These are phyloP conservation scores for Acrossocheilus wenchowensis DNA, from an alignment of 2,797 vertebrate species.

Conservation along the genomic window DNA sequence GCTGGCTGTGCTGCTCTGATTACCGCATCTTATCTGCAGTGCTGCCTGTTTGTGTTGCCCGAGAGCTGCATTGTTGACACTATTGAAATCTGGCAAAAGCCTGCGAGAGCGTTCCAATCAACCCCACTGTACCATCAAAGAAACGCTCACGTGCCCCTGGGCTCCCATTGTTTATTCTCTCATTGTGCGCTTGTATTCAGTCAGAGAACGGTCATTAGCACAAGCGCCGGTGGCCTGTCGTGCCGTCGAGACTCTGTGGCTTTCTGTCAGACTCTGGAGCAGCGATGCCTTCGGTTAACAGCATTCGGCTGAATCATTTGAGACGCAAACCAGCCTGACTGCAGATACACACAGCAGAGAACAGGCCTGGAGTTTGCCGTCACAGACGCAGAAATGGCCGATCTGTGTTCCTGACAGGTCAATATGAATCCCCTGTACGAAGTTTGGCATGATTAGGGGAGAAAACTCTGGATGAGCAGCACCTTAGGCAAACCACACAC, in stretches of 20 bases:
- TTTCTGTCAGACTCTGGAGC: constrained; percentile 4
- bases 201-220: constrained; percentile 39
- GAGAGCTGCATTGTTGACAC: constrained; percentile 60
- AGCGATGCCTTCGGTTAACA: background rate
- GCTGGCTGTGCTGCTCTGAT: constrained; percentile 65
- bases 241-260: background rate
- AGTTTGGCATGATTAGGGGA: background rate
- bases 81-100: constrained; percentile 61
- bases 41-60: constrained; percentile 52
- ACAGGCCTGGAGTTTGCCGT: background rate
- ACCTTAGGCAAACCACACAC: background rate
- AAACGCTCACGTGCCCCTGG: background rate
- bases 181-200: constrained; percentile 19
- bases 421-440: background rate
- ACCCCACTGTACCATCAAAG: constrained; percentile 21
- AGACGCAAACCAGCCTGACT: background rate
- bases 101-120: constrained; percentile 19
- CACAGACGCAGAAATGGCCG: background rate
- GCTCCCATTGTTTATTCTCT: constrained; percentile 9
- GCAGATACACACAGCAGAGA: background rate
- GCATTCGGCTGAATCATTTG: background rate
- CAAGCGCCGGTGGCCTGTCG: constrained; percentile 6
- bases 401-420: background rate
- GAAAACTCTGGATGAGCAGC: background rate
- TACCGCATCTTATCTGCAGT: constrained; percentile 70